Conservation (phyloP, 1,140 invertebrate species). For the Nylanderia fulva region DNA sequence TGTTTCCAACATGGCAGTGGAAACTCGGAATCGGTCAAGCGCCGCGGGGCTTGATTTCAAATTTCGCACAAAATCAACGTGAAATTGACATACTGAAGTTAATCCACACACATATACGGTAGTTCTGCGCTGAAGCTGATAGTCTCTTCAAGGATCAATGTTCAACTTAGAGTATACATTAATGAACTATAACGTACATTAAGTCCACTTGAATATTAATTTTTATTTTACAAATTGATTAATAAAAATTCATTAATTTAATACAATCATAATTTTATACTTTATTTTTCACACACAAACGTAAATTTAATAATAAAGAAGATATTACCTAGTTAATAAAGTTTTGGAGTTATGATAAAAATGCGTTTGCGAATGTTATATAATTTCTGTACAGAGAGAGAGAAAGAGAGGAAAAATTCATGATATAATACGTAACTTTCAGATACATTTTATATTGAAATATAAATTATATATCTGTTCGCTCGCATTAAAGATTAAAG, state of each 20-base stretch:
- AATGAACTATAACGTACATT: not conserved
- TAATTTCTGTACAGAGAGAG: not conserved
- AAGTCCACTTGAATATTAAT: not conserved
- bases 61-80: conserved; percentile 15
- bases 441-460: conserved; percentile 19
- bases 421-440: conserved; percentile 10
- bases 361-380: conserved; percentile 7
- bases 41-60: not conserved
- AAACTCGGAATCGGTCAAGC: not conserved
- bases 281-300: not conserved
- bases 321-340: not conserved
- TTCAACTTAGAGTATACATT: not conserved
- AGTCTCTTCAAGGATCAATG: not conserved
- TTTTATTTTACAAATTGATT: not conserved
- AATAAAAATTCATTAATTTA: not conserved
- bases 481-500: conserved; percentile 30
- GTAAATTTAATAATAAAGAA: not conserved
- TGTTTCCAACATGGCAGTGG: not conserved
- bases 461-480: not conserved
- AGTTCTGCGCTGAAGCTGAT: not conserved
- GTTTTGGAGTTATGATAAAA: not conserved
- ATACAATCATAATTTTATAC: not conserved
- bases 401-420: too few relatives aligned
- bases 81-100: not conserved
- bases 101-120: not conserved